Conservation (phyloP, 2,888 invertebrate species). For the Oxycera nigricornis region DNA sequence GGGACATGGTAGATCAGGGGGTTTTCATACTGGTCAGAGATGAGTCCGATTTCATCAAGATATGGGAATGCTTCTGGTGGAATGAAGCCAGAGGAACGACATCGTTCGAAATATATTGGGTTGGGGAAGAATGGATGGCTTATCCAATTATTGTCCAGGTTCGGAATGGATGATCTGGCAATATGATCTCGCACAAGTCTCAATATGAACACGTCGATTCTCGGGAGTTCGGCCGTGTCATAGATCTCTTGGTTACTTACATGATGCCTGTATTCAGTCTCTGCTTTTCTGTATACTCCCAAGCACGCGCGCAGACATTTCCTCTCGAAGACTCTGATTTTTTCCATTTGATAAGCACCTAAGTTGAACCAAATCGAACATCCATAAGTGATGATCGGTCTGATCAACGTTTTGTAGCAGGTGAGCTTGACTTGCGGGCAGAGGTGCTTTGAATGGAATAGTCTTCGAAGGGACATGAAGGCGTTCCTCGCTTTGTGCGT, state of each 20-base stretch:
- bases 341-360: slow-evolving; percentile 9
- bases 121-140: background rate
- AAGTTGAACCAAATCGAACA: slow-evolving; percentile 25
- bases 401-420: background rate
- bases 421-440: background rate
- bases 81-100: background rate
- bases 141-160: background rate
- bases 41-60: background rate
- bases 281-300: slow-evolving; percentile 1
- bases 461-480: background rate
- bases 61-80: slow-evolving; percentile 29
- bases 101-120: background rate
- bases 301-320: background rate
- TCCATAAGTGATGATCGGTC: slow-evolving; percentile 11
- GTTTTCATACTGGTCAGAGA: background rate
- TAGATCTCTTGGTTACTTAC: background rate
- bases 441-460: slow-evolving; percentile 1
- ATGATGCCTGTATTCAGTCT: background rate
- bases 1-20: background rate
- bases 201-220: background rate
- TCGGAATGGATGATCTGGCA: background rate
- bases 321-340: background rate
- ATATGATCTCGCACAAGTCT: background rate
- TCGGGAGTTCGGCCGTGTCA: background rate
- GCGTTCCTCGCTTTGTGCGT: background rate